phyloP scores from a whole-genome alignment of 2,113 vertebrate genomes.

The Corynorhinus townsendii region DNA sequence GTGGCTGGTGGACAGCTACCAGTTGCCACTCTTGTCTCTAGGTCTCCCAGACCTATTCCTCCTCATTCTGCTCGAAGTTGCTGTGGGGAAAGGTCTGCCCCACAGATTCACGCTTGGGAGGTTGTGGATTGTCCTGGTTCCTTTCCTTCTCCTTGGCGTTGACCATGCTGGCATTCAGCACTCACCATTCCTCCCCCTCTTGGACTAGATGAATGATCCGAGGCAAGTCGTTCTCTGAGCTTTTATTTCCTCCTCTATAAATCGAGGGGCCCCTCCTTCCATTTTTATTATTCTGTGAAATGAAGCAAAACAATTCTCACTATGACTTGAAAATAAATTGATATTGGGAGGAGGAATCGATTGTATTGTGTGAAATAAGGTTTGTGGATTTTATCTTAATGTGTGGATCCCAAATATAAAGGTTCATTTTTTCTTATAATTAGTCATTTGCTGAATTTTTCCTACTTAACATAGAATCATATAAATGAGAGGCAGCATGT shows the following conservation, averaged over 20 bases:
- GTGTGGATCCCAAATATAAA: slow-evolving; percentile 9
- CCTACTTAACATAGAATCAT: neutral
- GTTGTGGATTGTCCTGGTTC: neutral
- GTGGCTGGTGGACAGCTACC: neutral
- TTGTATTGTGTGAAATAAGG: neutral
- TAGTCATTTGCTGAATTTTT: neutral
- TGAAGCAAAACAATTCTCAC: neutral
- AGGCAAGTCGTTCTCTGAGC: neutral
- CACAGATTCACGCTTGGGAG: neutral
- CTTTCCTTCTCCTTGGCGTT: neutral
- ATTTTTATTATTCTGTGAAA: neutral
- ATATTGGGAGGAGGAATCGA: neutral
- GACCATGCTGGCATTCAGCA: neutral
- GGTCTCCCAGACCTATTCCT: neutral
- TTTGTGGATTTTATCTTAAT: slow-evolving; percentile 2
- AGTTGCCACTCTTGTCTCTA: neutral
- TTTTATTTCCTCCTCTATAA: neutral
- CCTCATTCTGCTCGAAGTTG: neutral
- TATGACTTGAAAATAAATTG: neutral
- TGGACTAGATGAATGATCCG: neutral
- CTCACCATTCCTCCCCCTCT: neutral
- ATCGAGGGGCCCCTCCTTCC: neutral
- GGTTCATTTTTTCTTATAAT: neutral
- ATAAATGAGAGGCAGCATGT: neutral
- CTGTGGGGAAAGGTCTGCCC: neutral